Evolutionary conservation across 2,113 vertebrate species (phyloP).

Genomic region (Tachuris rubrigastra): DNA sequence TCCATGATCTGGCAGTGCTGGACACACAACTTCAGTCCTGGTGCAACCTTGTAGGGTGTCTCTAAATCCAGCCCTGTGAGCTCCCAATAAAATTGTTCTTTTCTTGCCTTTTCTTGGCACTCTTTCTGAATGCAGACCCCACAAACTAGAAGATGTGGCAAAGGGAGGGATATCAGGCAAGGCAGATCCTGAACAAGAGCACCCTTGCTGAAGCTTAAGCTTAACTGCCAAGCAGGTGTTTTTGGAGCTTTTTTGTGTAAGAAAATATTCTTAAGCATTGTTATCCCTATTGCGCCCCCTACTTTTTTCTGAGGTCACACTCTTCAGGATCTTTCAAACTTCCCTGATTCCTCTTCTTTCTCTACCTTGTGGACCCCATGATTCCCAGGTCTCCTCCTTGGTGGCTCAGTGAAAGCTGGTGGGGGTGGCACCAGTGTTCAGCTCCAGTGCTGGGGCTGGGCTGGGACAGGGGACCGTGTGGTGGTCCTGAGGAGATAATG

Average conservation of each 20-base stretch:
- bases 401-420: neutral
- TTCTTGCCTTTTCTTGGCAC: neutral
- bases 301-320: neutral
- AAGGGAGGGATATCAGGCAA: neutral
- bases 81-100: neutral
- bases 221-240: neutral
- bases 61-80: neutral
- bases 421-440: neutral
- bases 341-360: neutral
- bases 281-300: neutral
- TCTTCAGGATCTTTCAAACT: neutral
- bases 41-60: neutral
- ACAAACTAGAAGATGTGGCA: neutral
- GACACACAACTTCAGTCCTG: neutral
- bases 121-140: neutral
- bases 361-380: neutral
- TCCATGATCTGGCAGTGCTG: neutral
- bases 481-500: neutral
- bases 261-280: neutral
- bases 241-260: neutral
- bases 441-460: too few relatives aligned
- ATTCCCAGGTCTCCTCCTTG: accelerated
- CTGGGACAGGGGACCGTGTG: neutral
- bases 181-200: neutral
- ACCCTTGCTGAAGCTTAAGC: neutral